Conservation (phyloP, 2,797 vertebrate genomes). For the Alauda arvensis region DNA sequence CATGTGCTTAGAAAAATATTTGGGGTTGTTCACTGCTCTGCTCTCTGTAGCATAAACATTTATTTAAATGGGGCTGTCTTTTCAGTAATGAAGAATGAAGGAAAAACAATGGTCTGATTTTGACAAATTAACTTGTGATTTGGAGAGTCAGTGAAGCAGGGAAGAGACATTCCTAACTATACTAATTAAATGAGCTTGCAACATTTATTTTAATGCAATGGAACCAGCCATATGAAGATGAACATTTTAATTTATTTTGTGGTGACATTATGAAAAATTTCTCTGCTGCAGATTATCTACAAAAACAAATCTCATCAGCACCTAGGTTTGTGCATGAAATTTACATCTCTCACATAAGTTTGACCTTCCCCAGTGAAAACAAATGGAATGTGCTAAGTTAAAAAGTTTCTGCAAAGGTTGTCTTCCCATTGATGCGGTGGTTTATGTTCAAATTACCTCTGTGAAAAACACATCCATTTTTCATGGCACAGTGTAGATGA, state of each 20-base stretch:
- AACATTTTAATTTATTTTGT: conserved; percentile 88
- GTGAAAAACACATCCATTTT: conserved; percentile 78
- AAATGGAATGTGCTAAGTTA: conserved; percentile 70
- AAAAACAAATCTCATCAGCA: conserved; percentile 84
- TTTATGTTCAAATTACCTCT: conserved; percentile 78
- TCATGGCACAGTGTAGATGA: conserved; percentile 73
- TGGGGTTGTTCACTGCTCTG: conserved; percentile 77
- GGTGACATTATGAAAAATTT: conserved; percentile 86
- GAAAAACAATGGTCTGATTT: conserved; percentile 87
- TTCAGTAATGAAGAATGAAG: conserved; percentile 86
- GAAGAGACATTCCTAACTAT: conserved; percentile 85
- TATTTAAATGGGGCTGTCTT: conserved; percentile 84
- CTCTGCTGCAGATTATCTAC: conserved; percentile 78
- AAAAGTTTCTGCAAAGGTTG: conserved; percentile 78
- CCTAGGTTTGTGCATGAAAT: conserved; percentile 77
- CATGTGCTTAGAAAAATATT: conserved; percentile 77
- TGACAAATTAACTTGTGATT: conserved; percentile 90
- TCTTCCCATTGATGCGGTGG: conserved; percentile 68
- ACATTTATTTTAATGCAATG: conserved; percentile 88
- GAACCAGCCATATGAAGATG: conserved; percentile 86
- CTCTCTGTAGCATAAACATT: conserved; percentile 84
- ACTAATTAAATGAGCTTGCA: conserved; percentile 88
- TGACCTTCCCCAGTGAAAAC: conserved; percentile 76
- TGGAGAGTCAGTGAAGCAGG: conserved; percentile 84
- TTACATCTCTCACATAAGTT: conserved; percentile 73